Evolutionary conservation across 2,797 vertebrate genomes (phyloP).

Genomic region (Triplophysa yarkandensis): DNA sequence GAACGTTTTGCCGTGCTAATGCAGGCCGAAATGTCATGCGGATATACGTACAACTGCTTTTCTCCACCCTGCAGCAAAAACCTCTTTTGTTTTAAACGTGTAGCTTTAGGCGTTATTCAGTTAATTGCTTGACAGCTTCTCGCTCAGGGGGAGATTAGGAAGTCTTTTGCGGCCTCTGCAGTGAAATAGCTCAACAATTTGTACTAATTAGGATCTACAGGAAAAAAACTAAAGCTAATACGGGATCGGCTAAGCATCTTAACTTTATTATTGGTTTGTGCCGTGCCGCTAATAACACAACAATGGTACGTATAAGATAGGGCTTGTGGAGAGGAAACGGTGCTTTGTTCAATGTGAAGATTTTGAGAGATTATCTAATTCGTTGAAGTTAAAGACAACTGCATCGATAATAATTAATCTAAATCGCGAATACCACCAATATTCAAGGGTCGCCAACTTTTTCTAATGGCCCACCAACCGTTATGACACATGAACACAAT

Average conservation of each 20-base stretch:
- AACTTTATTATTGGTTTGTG: constrained; percentile 52
- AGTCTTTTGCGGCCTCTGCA: constrained; percentile 70
- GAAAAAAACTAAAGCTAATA: constrained; percentile 59
- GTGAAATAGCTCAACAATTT: constrained; percentile 74
- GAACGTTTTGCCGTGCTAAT: constrained; percentile 53
- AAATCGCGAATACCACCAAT: too few relatives aligned
- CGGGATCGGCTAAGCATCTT: constrained; percentile 57
- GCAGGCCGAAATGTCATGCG: constrained; percentile 60
- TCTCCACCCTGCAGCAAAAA: constrained; percentile 52
- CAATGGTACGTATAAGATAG: constrained; percentile 48
- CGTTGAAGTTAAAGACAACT: not conserved
- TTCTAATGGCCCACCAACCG: too few relatives aligned
- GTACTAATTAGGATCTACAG: constrained; percentile 69
- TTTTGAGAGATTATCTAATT: constrained; percentile 50
- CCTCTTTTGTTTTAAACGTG: constrained; percentile 59
- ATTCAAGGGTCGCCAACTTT: too few relatives aligned
- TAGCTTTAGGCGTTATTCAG: constrained; percentile 61
- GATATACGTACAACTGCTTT: constrained; percentile 54
- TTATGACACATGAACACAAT: too few relatives aligned
- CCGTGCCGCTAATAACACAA: constrained; percentile 49
- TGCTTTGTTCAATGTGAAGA: constrained; percentile 40
- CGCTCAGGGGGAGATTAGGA: constrained; percentile 72
- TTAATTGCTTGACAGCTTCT: constrained; percentile 73
- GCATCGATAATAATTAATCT: too few relatives aligned
- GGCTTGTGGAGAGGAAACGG: constrained; percentile 35